These are phyloP conservation scores for Todiramphus saurophagus DNA, from an alignment of 2,113 vertebrate species.

Conservation along the genomic window DNA sequence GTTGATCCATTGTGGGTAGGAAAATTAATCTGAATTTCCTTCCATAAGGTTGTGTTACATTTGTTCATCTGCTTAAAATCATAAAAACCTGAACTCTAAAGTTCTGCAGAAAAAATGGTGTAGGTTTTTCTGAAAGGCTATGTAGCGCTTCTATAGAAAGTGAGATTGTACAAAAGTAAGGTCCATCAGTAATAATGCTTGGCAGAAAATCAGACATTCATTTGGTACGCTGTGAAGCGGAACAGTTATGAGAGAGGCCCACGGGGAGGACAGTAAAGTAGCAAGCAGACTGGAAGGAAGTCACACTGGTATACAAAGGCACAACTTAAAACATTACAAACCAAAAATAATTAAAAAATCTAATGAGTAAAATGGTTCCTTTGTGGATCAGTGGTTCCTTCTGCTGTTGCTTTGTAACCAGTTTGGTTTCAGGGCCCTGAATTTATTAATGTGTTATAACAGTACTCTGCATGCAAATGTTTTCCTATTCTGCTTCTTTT, in stretches of 20 bases:
- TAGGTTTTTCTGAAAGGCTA: background rate
- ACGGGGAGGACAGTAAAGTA: background rate
- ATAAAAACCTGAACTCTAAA: background rate
- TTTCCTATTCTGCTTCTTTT: background rate
- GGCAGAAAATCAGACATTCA: background rate
- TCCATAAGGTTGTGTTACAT: background rate
- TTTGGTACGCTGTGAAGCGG: fast-evolving
- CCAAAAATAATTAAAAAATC: background rate
- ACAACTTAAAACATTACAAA: background rate
- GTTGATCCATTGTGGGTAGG: background rate
- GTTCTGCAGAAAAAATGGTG: background rate
- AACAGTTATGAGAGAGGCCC: background rate
- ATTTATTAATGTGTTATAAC: background rate
- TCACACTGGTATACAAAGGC: background rate
- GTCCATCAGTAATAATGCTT: background rate
- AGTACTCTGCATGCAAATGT: background rate
- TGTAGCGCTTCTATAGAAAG: background rate
- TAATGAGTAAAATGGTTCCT: background rate
- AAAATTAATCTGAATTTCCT: background rate
- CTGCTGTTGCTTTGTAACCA: background rate
- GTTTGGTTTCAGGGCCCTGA: background rate
- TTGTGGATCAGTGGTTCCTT: background rate
- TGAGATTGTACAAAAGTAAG: background rate
- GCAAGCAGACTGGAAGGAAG: background rate
- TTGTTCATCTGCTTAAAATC: background rate